A percentile compares a stretch with the other conserved stretches of the same genome.
phyloP scores from a whole-genome alignment of 2,888 invertebrate genomes.

The Stenodema calcarata region DNA sequence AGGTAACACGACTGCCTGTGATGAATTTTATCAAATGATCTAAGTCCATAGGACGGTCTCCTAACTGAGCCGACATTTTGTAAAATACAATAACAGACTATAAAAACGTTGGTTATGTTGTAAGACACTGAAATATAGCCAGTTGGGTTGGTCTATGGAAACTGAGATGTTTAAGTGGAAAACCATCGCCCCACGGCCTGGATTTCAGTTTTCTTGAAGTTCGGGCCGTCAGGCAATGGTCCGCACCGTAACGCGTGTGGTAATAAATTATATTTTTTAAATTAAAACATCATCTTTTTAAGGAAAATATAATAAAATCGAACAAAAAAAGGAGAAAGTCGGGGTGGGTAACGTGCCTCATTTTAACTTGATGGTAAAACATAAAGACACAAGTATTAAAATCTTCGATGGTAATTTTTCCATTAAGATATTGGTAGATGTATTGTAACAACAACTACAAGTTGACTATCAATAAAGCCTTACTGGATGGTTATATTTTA shows the following conservation, averaged over 20 bases:
- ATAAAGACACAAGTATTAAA: constrained; percentile 52
- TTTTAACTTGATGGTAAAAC: constrained; percentile 42
- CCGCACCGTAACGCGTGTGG: background rate
- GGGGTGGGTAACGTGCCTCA: constrained; percentile 21
- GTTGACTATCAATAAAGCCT: constrained; percentile 54
- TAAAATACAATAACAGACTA: constrained; percentile 15
- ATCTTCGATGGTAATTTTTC: constrained; percentile 42
- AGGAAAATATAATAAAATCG: constrained; percentile 25
- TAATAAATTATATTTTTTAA: constrained; percentile 24
- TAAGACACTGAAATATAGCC: constrained; percentile 33
- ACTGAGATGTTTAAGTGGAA: constrained; percentile 34
- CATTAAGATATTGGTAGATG: constrained; percentile 50
- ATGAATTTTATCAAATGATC: constrained; percentile 25
- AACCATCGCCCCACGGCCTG: constrained; percentile 7
- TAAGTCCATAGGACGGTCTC: constrained; percentile 33
- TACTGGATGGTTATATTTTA: constrained; percentile 51
- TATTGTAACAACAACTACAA: constrained; percentile 51
- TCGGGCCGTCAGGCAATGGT: background rate
- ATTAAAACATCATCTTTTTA: constrained; percentile 43
- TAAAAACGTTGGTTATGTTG: constrained; percentile 44
- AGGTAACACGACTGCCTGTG: constrained; percentile 45
- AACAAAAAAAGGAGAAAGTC: constrained; percentile 7
- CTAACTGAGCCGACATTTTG: constrained; percentile 23
- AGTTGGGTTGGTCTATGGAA: constrained; percentile 21
- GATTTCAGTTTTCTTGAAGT: constrained; percentile 3